Evolutionary conservation across 2,113 vertebrate genomes (phyloP), one percentile per base, ranked within the genome.

Genomic region (Perognathus longimembris): DNA sequence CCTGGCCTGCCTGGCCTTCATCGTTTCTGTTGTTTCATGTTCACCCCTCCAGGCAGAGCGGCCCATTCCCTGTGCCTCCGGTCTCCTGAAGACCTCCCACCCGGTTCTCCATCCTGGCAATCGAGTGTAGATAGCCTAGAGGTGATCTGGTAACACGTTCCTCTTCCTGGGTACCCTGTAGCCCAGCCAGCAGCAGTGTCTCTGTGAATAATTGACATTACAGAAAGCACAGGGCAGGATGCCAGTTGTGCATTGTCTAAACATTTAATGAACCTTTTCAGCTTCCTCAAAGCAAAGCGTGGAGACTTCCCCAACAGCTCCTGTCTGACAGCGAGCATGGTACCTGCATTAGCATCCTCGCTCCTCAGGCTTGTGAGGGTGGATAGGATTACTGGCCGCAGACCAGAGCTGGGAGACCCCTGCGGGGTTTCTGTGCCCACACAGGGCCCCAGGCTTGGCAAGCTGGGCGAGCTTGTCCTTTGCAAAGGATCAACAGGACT

Each of bases 201-300:
- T 95, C 90, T 1, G n/a, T 88, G 92, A 95, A 93, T 93, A 86
- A 90, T 59, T 92, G 85, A 86, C 89, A 70, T 89, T 90, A 89
- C 90, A 88, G 95, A 96, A 96, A 95, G 80, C 61, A 64, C 85
- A 80, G 94, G 94, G 95, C 83, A 0, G 1, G 57, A 17, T 17
- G 86, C 95, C 95, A 96, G 95, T 89, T 57, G 85, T 71, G 42
- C 82, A 74, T 86, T 88, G 83, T 93, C 92, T 64, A 63, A 92
- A 92, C 95, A 88, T 84, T 90, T 85, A 92, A 80, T 77, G 96
- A 92, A 86, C 85, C 57, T 82, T 94, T 96, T 93, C 82, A 76
- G 92, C 63, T 89, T 94, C 92, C 86, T 83, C 88, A 86, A 90
- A 92, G 83, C 89, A 63, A 64, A 88, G 83, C 75, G 36, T 90